A percentile compares a stretch with the other conserved stretches of the same genome.
Conservation (phyloP, 1,140 invertebrate genomes). For the Chironomus striatipennis region DNA sequence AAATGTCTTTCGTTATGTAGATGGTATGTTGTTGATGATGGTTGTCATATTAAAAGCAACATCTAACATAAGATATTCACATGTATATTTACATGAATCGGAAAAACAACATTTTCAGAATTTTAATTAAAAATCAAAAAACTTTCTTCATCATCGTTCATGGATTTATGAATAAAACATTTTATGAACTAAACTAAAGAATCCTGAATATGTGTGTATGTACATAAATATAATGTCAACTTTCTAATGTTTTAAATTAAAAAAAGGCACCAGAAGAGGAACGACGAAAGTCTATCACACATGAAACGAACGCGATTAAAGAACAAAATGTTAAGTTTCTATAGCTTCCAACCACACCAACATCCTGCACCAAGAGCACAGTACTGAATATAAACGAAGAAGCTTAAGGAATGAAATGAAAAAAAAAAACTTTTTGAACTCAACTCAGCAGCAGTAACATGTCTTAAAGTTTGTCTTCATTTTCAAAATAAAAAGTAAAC, state of each 20-base stretch:
- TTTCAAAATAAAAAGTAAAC: too few species aligned
- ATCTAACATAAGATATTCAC: not conserved
- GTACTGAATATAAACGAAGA: not conserved
- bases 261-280: not conserved
- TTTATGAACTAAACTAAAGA: not conserved
- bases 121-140: conserved; percentile 23
- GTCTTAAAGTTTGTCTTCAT: not conserved
- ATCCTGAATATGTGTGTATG: not conserved
- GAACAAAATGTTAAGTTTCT: not conserved
- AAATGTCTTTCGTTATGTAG: not conserved
- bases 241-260: not conserved
- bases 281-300: not conserved
- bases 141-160: not conserved
- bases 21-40: too few species aligned
- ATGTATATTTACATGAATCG: not conserved
- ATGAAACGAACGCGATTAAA: not conserved
- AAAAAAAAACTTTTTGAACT: not conserved
- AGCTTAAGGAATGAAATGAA: not conserved
- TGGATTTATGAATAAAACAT: not conserved
- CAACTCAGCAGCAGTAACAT: not conserved
- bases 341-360: not conserved
- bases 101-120: conserved; percentile 15
- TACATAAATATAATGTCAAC: not conserved
- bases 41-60: too few species aligned
- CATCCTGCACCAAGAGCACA: not conserved